phyloP scores from a whole-genome alignment of 53 echinoderm and acorn worm species.

The Paracentrotus lividus region DNA sequence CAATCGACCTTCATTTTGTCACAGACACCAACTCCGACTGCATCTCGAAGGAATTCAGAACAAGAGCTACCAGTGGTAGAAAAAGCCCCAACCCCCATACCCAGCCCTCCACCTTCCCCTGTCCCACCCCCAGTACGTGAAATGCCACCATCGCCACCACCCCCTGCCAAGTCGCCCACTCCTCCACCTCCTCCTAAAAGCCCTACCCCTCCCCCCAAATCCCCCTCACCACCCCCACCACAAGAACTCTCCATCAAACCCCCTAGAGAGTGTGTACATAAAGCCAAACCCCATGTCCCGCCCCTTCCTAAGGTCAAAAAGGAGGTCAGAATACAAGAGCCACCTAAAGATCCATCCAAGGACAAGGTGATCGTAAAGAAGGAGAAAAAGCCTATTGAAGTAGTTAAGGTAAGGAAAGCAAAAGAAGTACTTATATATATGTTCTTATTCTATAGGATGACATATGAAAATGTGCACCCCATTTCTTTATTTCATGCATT shows the following conservation, averaged over 20 bases:
- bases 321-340: slow-evolving; percentile 90
- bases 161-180: slow-evolving; percentile 72
- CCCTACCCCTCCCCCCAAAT: slow-evolving; percentile 25
- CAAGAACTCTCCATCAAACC: slow-evolving; percentile 34
- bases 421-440: background rate
- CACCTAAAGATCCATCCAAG: slow-evolving; percentile 69
- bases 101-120: slow-evolving; percentile 65
- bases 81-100: slow-evolving; percentile 62
- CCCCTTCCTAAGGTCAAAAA: slow-evolving; percentile 85
- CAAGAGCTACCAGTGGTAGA: slow-evolving; percentile 51
- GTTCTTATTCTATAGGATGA: background rate
- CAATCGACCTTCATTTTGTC: too few species aligned
- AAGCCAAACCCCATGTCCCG: slow-evolving; percentile 53
- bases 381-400: slow-evolving; percentile 73
- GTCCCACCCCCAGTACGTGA: slow-evolving; percentile 64
- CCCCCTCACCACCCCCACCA: slow-evolving; percentile 59
- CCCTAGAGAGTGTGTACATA: slow-evolving; percentile 61
- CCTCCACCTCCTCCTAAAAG: slow-evolving; percentile 17
- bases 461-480: background rate
- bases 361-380: slow-evolving; percentile 65
- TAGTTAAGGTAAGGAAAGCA: slow-evolving; percentile 66
- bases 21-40: slow-evolving; percentile 83
- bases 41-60: slow-evolving; percentile 67
- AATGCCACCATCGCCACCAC: slow-evolving; percentile 70
- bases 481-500: background rate